Conservation (phyloP, 2,888 invertebrate genomes). For the Sinohyriopsis cumingii region DNA sequence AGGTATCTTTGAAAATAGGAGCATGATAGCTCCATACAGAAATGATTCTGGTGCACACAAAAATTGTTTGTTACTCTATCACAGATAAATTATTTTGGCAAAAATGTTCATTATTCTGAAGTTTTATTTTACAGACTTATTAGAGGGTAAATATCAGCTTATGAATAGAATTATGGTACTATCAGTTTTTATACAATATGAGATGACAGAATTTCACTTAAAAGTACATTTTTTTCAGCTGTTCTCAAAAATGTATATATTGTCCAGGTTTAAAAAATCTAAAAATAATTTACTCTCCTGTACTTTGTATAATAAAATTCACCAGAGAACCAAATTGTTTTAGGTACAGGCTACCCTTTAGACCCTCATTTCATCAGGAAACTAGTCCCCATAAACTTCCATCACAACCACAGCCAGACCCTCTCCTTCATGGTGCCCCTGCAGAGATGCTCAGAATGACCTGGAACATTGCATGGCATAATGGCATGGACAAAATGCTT, state of each 20-base stretch:
- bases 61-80: not conserved
- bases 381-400: slow-evolving; percentile 55
- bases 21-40: too few species aligned
- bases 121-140: too few species aligned
- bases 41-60: not conserved
- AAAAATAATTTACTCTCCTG: not conserved
- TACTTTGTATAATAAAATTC: not conserved
- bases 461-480: slow-evolving; percentile 69
- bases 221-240: too few species aligned
- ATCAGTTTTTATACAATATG: too few species aligned
- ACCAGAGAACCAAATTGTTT: not conserved
- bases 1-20: not conserved
- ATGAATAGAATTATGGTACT: too few species aligned
- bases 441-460: slow-evolving; percentile 60
- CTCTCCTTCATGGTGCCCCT: slow-evolving; percentile 50
- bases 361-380: slow-evolving; percentile 54
- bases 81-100: too few species aligned
- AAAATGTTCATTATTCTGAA: too few species aligned
- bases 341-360: slow-evolving; percentile 65
- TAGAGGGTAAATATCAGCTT: too few species aligned
- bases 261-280: not conserved
- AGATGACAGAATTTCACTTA: too few species aligned
- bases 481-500: slow-evolving; percentile 58
- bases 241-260: too few species aligned
- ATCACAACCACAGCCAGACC: slow-evolving; percentile 51